These are phyloP conservation scores for Theodoxus fluviatilis DNA, from an alignment of 2,888 invertebrate genomes.

Conservation along the genomic window DNA sequence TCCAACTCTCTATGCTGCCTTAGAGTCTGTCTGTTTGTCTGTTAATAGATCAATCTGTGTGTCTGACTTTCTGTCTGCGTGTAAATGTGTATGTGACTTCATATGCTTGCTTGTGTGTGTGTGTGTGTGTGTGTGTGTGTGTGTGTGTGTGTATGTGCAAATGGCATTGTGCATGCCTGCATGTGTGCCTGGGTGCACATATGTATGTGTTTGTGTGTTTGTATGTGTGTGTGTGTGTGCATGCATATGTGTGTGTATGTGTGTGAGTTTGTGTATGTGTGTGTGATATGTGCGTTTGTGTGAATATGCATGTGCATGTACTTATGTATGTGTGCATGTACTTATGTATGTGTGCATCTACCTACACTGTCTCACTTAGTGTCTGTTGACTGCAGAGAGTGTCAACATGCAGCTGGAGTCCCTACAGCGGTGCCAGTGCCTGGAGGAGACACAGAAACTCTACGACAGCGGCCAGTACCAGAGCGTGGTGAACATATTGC, in stretches of 20 bases:
- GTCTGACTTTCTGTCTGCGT: no score
- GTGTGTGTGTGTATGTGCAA: no score
- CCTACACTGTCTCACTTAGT: no score
- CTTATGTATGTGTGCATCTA: no score
- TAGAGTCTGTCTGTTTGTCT: conserved; percentile 17
- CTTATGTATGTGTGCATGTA: no score
- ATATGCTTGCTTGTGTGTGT: neutral
- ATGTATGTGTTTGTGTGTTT: neutral
- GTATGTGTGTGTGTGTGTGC: neutral
- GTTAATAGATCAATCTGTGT: no score
- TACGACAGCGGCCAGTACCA: conserved; percentile 58
- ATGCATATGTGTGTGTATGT: neutral
- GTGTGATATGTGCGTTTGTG: conserved; percentile 7
- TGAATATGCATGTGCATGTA: neutral
- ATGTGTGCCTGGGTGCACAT: neutral
- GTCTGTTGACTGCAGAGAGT: neutral
- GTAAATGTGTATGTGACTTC: neutral
- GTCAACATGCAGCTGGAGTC: conserved; percentile 50
- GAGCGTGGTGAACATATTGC: conserved; percentile 59
- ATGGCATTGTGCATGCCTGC: no score
- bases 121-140: neutral
- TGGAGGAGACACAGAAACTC: conserved; percentile 63
- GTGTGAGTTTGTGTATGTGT: conserved; percentile 3
- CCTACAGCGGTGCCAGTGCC: conserved; percentile 60
- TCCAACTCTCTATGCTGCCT: conserved; percentile 19